Conservation (phyloP, 2,113 vertebrate species). For the Etia nguti region DNA sequence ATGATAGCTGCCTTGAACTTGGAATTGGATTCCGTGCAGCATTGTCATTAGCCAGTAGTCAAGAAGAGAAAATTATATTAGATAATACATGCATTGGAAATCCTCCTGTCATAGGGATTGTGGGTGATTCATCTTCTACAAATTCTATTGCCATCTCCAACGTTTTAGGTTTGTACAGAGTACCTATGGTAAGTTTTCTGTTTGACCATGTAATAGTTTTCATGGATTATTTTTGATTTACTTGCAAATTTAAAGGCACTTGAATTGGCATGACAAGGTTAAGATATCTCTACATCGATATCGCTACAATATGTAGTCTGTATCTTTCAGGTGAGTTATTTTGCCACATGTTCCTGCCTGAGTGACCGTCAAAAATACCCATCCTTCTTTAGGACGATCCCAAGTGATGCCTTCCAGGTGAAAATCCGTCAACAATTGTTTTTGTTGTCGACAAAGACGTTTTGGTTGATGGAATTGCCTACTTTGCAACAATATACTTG, state of each 20-base stretch:
- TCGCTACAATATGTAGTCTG: background rate
- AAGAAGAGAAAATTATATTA: conserved; percentile 4
- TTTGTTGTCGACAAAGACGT: background rate
- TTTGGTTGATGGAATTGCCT: background rate
- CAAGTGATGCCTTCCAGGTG: conserved; percentile 17
- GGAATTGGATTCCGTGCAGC: conserved; percentile 55
- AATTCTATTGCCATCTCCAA: background rate
- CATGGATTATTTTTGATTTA: background rate
- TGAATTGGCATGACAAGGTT: background rate
- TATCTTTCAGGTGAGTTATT: background rate
- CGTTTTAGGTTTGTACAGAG: conserved; percentile 6
- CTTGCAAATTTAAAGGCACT: fast-evolving
- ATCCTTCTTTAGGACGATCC: conserved; percentile 1
- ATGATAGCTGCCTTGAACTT: conserved; percentile 49
- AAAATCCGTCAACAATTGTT: background rate
- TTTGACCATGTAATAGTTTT: fast-evolving
- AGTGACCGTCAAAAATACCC: conserved; percentile 7
- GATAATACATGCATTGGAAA: fast-evolving
- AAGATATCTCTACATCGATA: background rate
- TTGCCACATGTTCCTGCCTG: conserved; percentile 24
- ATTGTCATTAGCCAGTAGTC: conserved; percentile 41
- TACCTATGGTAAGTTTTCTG: conserved; percentile 45
- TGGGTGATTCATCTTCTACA: fast-evolving
- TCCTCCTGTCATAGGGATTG: fast-evolving
- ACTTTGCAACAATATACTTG: background rate